Evolutionary conservation across 2,888 invertebrate genomes (phyloP).

Genomic region (Tuberolachnus salignus): DNA sequence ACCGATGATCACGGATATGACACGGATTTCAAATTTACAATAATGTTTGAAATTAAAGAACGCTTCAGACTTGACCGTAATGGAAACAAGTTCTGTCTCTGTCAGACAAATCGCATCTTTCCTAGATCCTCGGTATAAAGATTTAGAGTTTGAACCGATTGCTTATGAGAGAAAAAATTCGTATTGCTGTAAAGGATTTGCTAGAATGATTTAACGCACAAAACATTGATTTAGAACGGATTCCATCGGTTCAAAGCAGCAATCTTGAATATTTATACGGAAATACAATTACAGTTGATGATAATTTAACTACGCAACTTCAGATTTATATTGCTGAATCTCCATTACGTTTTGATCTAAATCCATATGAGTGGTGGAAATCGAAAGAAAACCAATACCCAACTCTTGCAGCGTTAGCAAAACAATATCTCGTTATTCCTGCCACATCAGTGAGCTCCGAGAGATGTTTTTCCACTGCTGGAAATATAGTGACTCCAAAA

Average conservation of each 20-base stretch:
- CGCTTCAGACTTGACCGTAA: neutral
- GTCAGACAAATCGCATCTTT: conserved; percentile 9
- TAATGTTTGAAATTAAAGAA: neutral
- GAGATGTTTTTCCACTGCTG: too few relatives aligned
- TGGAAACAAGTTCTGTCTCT: conserved; percentile 7
- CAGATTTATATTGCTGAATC: neutral
- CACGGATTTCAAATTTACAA: neutral
- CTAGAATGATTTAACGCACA: neutral
- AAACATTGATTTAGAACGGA: neutral
- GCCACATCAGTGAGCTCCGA: too few relatives aligned
- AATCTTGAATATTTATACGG: conserved; percentile 19
- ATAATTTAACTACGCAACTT: neutral
- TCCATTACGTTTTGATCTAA: neutral
- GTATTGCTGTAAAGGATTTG: neutral
- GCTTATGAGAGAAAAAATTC: conserved; percentile 4
- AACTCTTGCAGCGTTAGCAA: too few relatives aligned
- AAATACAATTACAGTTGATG: neutral
- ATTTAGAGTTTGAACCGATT: conserved; percentile 15
- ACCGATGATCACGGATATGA: neutral
- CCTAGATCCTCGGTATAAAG: conserved; percentile 21
- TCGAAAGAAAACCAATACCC: neutral
- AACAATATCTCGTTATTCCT: too few relatives aligned
- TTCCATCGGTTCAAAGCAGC: neutral
- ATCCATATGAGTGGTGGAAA: too few relatives aligned
- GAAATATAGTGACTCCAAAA: too few relatives aligned